phyloP scores from a whole-genome alignment of 2,888 invertebrate species.

The Drosophila subquinaria region DNA sequence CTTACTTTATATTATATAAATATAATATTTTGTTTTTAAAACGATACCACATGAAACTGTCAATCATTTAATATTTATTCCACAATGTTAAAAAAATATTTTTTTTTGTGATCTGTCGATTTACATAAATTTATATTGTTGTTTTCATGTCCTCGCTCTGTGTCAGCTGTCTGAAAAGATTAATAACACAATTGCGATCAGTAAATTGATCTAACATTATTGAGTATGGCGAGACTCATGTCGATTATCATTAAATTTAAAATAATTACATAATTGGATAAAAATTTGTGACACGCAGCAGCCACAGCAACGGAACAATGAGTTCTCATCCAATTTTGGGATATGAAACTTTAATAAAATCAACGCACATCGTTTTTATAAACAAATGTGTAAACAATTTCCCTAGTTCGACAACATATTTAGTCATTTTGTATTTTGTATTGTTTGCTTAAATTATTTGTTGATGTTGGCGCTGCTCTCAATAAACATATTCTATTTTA shows the following conservation, averaged over 20 bases:
- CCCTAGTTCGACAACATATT: constrained; percentile 52
- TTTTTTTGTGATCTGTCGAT: constrained; percentile 23
- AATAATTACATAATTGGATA: constrained; percentile 76
- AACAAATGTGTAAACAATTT: constrained; percentile 64
- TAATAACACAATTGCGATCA: constrained; percentile 61
- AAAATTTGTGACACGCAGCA: constrained; percentile 75
- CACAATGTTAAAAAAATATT: constrained; percentile 17
- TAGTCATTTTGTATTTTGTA: constrained; percentile 61
- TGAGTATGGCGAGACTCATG: constrained; percentile 40
- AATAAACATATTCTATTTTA: constrained; percentile 72
- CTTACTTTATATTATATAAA: too few relatives aligned
- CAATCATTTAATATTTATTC: constrained; percentile 45
- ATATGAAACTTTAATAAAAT: constrained; percentile 69
- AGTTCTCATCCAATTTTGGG: constrained; percentile 34
- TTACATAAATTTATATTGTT: constrained; percentile 26
- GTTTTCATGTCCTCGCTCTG: constrained; percentile 50
- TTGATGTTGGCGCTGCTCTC: constrained; percentile 45
- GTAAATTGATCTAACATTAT: constrained; percentile 58
- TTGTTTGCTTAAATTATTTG: constrained; percentile 55
- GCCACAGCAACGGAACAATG: constrained; percentile 38
- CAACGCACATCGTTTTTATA: constrained; percentile 64
- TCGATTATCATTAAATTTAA: constrained; percentile 70
- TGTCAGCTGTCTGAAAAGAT: constrained; percentile 73
- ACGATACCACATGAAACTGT: constrained; percentile 15
- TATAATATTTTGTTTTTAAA: not conserved